phyloP scores from a whole-genome alignment of 2,113 vertebrate genomes.

The Xenopus tropicalis region UCB_Xtro_10.0 CM004451.2:86058001-86058500 shows the following conservation, averaged over 20 bases:
- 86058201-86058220: background rate
- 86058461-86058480: too few relatives aligned
- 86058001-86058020: too few relatives aligned
- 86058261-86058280: conserved; percentile 19
- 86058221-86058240: conserved; percentile 16
- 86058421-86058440: too few relatives aligned
- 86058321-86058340: too few relatives aligned
- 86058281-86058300: background rate
- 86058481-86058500: too few relatives aligned
- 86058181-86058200: background rate
- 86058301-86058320: background rate
- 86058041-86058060: background rate
- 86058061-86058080: conserved; percentile 24
- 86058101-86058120: conserved; percentile 23
- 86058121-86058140: conserved; percentile 26
- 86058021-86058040: background rate
- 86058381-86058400: too few relatives aligned
- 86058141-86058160: conserved; percentile 5
- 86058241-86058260: background rate
- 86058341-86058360: too few relatives aligned
- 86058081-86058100: conserved; percentile 22
- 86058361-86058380: too few relatives aligned
- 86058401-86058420: too few relatives aligned
- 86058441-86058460: too few relatives aligned
- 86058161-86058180: conserved; percentile 26